Percentiles rank a stretch among this genome's conserved stretches.
Evolutionary conservation across 2,113 vertebrate species (phyloP).

Genomic region (Bostrychus sinensis): DNA sequence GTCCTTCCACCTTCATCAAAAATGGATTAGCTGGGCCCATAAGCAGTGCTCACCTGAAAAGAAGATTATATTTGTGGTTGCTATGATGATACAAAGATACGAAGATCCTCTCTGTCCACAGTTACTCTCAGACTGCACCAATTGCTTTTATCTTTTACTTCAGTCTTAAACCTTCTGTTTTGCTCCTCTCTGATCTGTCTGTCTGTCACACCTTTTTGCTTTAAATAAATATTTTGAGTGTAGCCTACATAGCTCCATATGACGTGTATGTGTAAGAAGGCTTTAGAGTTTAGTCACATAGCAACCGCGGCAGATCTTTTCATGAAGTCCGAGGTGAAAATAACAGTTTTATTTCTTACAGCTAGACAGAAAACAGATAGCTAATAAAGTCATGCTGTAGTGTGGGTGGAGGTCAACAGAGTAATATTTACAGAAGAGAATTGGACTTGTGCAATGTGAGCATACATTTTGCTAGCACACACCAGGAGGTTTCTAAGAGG

Average conservation of each 20-base stretch:
- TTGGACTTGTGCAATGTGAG: conserved; percentile 9
- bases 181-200: conserved; percentile 17
- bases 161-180: conserved; percentile 13
- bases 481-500: neutral
- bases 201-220: conserved; percentile 17
- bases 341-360: conserved; percentile 23
- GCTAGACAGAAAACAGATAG: conserved; percentile 29
- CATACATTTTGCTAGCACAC: conserved; percentile 12
- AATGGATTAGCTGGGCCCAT: conserved; percentile 47
- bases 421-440: conserved; percentile 21
- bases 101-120: conserved; percentile 16
- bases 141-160: conserved; percentile 10
- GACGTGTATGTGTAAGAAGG: conserved; percentile 9
- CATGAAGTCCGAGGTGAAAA: conserved; percentile 11
- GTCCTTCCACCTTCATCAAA: conserved; percentile 55
- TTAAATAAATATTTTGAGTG: conserved; percentile 10
- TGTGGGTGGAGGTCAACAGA: conserved; percentile 26
- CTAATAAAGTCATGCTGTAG: conserved; percentile 29
- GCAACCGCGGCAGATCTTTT: conserved; percentile 13
- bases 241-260: neutral
- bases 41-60: conserved; percentile 27
- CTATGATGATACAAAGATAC: conserved; percentile 8
- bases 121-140: conserved; percentile 6
- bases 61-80: conserved; percentile 39
- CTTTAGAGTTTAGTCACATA: conserved; percentile 35